A percentile compares a stretch with the other conserved stretches of the same genome.
Evolutionary conservation across 2,888 invertebrate genomes (phyloP).

Genomic region (Dryocosmus kuriphilus): DNA sequence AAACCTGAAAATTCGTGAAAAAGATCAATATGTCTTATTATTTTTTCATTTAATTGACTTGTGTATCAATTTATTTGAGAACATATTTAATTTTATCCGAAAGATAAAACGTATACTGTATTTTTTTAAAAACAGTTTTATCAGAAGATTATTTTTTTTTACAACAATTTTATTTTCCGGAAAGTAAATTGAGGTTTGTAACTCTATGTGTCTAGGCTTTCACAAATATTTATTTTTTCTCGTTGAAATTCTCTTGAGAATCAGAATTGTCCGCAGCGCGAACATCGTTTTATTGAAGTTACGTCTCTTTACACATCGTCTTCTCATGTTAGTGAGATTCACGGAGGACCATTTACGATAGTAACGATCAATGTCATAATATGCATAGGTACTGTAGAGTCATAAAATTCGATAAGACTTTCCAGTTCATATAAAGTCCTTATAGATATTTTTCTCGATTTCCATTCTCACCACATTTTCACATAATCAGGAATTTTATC

Average conservation of each 20-base stretch:
- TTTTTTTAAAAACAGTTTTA: background rate
- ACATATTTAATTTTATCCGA: too few relatives aligned
- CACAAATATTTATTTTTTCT: background rate
- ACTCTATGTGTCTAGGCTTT: background rate
- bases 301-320: background rate
- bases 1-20: too few relatives aligned
- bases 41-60: too few relatives aligned
- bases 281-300: slow-evolving; percentile 4
- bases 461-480: slow-evolving; percentile 12
- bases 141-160: background rate
- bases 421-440: slow-evolving; percentile 14
- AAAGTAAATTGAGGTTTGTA: background rate
- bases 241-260: background rate
- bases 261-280: background rate
- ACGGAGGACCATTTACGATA: background rate
- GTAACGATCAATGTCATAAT: slow-evolving; percentile 29
- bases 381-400: slow-evolving; percentile 2
- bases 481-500: slow-evolving; percentile 14
- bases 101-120: too few relatives aligned
- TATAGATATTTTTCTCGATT: slow-evolving; percentile 14
- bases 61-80: too few relatives aligned
- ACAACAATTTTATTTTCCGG: background rate
- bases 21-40: too few relatives aligned
- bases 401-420: slow-evolving; percentile 27
- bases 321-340: background rate